These are phyloP conservation scores for Chrosomus eos DNA, from an alignment of 2,797 vertebrate species.

Conservation along the genomic window DNA sequence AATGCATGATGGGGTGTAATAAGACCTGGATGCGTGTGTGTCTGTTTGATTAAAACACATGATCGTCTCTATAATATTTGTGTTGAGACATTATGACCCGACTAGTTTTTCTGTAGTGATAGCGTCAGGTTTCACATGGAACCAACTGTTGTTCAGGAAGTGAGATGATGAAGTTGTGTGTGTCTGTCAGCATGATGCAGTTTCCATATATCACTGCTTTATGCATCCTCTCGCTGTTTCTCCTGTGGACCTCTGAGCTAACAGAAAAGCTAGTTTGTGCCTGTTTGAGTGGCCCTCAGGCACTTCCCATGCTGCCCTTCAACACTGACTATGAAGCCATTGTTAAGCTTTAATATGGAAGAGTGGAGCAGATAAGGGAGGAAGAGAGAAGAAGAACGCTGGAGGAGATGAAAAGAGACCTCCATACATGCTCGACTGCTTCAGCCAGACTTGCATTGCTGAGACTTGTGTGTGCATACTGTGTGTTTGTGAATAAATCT, in stretches of 20 bases:
- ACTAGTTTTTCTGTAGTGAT: slow-evolving; percentile 38
- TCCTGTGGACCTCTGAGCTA: background rate
- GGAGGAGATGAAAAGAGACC: slow-evolving; percentile 53
- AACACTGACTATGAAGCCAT: slow-evolving; percentile 52
- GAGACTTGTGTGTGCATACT: slow-evolving; percentile 34
- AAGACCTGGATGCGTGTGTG: slow-evolving; percentile 14
- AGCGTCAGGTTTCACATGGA: slow-evolving; percentile 42
- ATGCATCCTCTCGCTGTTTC: background rate
- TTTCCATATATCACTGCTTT: background rate
- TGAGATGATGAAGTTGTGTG: slow-evolving; percentile 4
- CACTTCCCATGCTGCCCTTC: slow-evolving; percentile 45
- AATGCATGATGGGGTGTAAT: slow-evolving; percentile 8
- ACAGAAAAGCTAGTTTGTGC: slow-evolving; percentile 36
- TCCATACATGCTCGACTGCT: slow-evolving; percentile 54
- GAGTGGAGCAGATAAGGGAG: slow-evolving; percentile 35
- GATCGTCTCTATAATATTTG: slow-evolving; percentile 12
- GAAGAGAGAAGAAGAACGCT: slow-evolving; percentile 50
- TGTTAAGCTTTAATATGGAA: slow-evolving; percentile 57
- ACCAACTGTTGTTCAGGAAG: background rate
- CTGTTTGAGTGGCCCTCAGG: slow-evolving; percentile 60
- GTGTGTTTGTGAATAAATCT: slow-evolving; percentile 24
- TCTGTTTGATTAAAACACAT: slow-evolving; percentile 37
- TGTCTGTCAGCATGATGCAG: background rate
- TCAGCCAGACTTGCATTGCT: slow-evolving; percentile 51
- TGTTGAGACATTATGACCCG: slow-evolving; percentile 40